Evolutionary conservation across 1,140 invertebrate species (phyloP).

Genomic region (Hyles euphorbiae): DNA sequence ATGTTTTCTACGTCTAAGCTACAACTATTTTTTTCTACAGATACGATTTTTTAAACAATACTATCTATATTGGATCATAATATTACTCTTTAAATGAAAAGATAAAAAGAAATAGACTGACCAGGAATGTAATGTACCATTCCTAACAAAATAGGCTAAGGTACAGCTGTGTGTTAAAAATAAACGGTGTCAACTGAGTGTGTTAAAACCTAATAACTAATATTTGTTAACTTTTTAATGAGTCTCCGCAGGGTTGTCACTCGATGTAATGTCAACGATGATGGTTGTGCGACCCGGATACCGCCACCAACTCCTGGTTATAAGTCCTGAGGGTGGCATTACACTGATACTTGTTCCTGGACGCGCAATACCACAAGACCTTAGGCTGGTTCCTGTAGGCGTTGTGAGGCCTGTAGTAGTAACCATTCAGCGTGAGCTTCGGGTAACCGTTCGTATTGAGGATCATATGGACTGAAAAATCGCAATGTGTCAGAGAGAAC

Average conservation of each 20-base stretch:
- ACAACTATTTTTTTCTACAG: no score
- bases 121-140: no score
- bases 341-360: slow-evolving; percentile 48
- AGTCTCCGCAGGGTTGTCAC: background rate
- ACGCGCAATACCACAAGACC: slow-evolving; percentile 58
- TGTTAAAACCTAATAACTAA: no score
- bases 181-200: no score
- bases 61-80: no score
- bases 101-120: no score
- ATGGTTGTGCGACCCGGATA: slow-evolving; percentile 49
- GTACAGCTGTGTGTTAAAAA: no score
- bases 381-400: slow-evolving; percentile 58
- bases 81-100: no score
- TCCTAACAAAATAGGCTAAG: no score
- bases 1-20: no score
- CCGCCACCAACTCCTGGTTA: slow-evolving; percentile 43
- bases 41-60: no score
- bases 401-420: slow-evolving; percentile 59
- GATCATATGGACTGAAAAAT: slow-evolving; percentile 37
- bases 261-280: background rate
- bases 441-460: slow-evolving; percentile 57
- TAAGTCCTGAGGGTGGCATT: slow-evolving; percentile 49
- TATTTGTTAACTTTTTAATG: no score
- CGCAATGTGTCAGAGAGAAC: slow-evolving; percentile 4
- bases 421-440: slow-evolving; percentile 51